A percentile compares a stretch with the other conserved stretches of the same genome.
Evolutionary conservation across 2,888 invertebrate species (phyloP).

Genomic region (Microdon myrmicae): DNA sequence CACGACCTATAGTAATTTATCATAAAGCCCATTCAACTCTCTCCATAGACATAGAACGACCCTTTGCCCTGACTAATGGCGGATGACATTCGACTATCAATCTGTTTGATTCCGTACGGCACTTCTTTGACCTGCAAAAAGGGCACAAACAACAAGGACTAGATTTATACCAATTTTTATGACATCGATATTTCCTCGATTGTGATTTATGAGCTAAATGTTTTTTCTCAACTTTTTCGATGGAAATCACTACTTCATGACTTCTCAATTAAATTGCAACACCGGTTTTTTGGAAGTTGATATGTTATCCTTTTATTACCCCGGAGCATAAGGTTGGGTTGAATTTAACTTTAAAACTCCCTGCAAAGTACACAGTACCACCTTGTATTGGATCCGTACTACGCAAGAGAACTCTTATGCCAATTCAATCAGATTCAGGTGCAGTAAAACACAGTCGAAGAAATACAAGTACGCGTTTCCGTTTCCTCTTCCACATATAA

Average conservation of each 20-base stretch:
- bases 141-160: conserved; percentile 24
- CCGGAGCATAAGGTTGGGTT: background rate
- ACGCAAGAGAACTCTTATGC: too few relatives aligned
- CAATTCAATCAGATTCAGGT: conserved; percentile 23
- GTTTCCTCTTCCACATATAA: conserved; percentile 12
- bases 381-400: too few relatives aligned
- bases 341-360: too few relatives aligned
- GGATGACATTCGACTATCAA: conserved; percentile 43
- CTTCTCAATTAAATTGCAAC: conserved; percentile 22
- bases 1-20: conserved; percentile 47
- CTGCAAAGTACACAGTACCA: too few relatives aligned
- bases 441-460: conserved; percentile 8
- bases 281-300: conserved; percentile 26
- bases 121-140: conserved; percentile 33
- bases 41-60: background rate
- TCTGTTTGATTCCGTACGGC: conserved; percentile 48
- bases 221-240: conserved; percentile 19
- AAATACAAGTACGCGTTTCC: too few relatives aligned
- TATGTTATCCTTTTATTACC: conserved; percentile 22
- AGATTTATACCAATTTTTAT: conserved; percentile 52
- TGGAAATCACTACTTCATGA: conserved; percentile 3
- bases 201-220: conserved; percentile 42
- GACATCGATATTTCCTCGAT: conserved; percentile 49
- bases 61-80: conserved; percentile 33
- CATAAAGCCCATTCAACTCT: conserved; percentile 26